Evolutionary conservation across 2,113 vertebrate genomes (phyloP).

Genomic region (Progne subis): DNA sequence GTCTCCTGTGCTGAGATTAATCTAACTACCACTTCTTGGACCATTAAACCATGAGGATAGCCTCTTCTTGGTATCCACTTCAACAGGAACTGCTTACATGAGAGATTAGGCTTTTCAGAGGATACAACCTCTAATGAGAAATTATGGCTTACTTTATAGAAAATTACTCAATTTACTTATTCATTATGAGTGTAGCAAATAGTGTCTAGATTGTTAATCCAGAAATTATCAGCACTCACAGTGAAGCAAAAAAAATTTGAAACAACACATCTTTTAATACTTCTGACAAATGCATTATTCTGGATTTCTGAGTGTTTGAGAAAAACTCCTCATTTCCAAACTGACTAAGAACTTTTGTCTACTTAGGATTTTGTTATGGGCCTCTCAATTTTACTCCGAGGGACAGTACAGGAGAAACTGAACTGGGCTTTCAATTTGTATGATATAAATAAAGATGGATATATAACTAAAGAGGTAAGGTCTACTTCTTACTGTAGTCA

Average conservation of each 20-base stretch:
- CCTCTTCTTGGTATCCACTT: not conserved
- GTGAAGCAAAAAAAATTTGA: not conserved
- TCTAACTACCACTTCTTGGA: not conserved
- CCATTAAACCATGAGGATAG: not conserved
- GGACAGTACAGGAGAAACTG: slow-evolving; percentile 95
- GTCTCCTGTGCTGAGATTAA: not conserved
- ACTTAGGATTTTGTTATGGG: slow-evolving; percentile 95
- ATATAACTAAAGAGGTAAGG: slow-evolving; percentile 96
- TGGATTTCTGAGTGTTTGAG: not conserved
- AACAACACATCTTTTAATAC: not conserved
- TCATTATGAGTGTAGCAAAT: not conserved
- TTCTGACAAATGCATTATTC: not conserved
- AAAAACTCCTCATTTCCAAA: not conserved
- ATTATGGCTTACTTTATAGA: not conserved
- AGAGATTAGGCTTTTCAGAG: not conserved
- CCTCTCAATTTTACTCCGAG: slow-evolving; percentile 94
- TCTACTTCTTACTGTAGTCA: not conserved
- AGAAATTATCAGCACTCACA: not conserved
- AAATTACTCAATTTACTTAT: not conserved
- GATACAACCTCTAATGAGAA: not conserved
- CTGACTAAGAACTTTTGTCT: not conserved
- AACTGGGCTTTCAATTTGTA: slow-evolving; percentile 99
- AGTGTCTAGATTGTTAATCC: not conserved
- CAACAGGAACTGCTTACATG: not conserved
- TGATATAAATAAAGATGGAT: slow-evolving; percentile 99